phyloP scores from a whole-genome alignment of 2,113 vertebrate genomes.

The Dasyornis broadbenti region DNA sequence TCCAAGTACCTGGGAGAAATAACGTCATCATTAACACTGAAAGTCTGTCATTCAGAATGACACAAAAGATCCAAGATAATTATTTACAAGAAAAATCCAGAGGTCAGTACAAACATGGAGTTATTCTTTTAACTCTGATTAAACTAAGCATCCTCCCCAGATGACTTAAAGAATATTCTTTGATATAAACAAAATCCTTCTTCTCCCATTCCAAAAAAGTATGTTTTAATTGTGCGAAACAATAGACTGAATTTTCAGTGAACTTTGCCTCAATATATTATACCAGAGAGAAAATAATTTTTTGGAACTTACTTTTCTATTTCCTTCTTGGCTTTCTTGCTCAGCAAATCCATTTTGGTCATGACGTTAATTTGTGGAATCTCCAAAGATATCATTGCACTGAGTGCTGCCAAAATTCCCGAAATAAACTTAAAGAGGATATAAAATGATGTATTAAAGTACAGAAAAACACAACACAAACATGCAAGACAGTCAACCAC shows the following conservation, averaged over 20 bases:
- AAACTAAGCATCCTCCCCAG: background rate
- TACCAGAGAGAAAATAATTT: background rate
- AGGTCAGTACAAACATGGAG: background rate
- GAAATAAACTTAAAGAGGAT: conserved; percentile 86
- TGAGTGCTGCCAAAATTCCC: conserved; percentile 92
- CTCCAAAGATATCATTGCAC: conserved; percentile 93
- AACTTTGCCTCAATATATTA: background rate
- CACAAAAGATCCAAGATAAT: background rate
- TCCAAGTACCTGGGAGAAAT: conserved; percentile 85
- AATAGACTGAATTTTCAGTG: background rate
- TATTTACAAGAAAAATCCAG: background rate
- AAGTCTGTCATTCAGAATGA: background rate
- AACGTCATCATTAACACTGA: background rate
- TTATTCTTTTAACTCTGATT: background rate
- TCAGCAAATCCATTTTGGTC: conserved; percentile 98
- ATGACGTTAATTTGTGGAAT: conserved; percentile 96
- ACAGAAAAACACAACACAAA: background rate
- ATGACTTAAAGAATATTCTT: background rate
- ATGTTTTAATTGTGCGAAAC: background rate
- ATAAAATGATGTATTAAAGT: background rate
- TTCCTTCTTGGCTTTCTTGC: conserved; percentile 91
- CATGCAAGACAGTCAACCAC: background rate
- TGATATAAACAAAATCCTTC: background rate
- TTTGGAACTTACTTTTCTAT: conserved; percentile 88
- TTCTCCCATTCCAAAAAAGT: background rate